Conservation (phyloP, 2,113 vertebrate genomes). For the Takifugu flavidus region DNA sequence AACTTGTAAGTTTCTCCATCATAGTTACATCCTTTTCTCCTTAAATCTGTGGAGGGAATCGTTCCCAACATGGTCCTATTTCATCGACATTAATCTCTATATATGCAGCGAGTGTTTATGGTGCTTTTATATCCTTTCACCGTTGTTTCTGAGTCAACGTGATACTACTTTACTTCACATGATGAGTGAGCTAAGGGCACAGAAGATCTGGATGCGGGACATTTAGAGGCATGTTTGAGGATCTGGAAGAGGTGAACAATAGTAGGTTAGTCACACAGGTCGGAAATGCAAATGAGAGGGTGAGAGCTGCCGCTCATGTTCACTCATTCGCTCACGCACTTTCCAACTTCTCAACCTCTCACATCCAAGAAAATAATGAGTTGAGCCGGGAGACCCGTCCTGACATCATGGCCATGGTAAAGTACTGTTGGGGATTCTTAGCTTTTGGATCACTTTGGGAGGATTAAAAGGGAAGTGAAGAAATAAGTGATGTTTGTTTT, state of each 20-base stretch:
- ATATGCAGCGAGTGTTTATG: too few relatives aligned
- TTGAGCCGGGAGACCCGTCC: constrained; percentile 28
- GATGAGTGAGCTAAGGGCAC: too few relatives aligned
- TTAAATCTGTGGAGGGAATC: too few relatives aligned
- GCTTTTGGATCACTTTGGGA: neutral
- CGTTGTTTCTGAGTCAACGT: too few relatives aligned
- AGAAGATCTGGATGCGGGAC: neutral
- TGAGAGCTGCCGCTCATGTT: constrained; percentile 22
- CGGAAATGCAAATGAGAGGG: constrained; percentile 66
- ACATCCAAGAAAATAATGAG: constrained; percentile 49
- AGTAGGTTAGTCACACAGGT: constrained; percentile 41
- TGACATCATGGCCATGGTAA: constrained; percentile 66
- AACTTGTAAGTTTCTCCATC: too few relatives aligned
- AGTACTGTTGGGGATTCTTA: constrained; percentile 32
- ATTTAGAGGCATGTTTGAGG: constrained; percentile 1
- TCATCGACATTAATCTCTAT: too few relatives aligned
- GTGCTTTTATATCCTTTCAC: too few relatives aligned
- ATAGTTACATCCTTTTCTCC: too few relatives aligned
- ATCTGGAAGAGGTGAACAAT: constrained; percentile 9
- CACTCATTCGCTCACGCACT: constrained; percentile 16
- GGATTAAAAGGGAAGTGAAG: constrained; percentile 37
- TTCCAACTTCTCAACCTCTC: constrained; percentile 38
- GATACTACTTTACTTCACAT: too few relatives aligned
- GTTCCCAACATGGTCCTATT: too few relatives aligned
- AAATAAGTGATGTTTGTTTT: neutral